Base-by-base conservation (phyloP, 1,140 invertebrate genomes). In the Sesamia nonagrioides region DNA sequence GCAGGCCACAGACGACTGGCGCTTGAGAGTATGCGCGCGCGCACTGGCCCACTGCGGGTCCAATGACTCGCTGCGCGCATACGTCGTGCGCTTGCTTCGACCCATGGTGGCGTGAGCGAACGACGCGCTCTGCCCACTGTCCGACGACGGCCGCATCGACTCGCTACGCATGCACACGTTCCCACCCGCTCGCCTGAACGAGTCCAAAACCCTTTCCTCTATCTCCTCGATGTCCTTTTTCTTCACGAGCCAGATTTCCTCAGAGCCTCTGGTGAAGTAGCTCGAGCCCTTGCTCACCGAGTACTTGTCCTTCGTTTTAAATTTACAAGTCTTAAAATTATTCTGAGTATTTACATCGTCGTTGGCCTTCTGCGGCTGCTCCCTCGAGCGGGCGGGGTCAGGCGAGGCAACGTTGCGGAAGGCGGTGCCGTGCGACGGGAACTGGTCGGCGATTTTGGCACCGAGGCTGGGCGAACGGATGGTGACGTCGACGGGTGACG, bases 181-280 rank as follows among this genome's bases (percentile, higher is more conserved):
- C 1, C 92, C 93, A 0, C 92, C 92, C 0, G 92, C 92, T 1
- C 92, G 89, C 0, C 92, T 83, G 76, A 94, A 94, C 68, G 93
- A 95, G 54, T 95, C 92, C 50, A 95, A 71, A 9, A 95, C 93
- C 3, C 93, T 80, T 69, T 94, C 92, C 71, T 95, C 93, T 15
- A 95, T 93, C 77, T 95, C 93, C 68, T 94, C 92, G 13, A 95
- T 95, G 48, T 95, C 93, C 79, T 95, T 95, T 83, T 95, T 95
- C 84, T 95, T 95, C 33, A 95, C 93, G 9, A 95, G 85, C 93
- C 93, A 95, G 21, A 95, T 94, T 76, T 95, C 93, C 60, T 95
- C 92, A 0, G 93, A 93, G 6, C 92, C 93, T 6, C 92, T 82
- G 3, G 91, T 93, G 82, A 92, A 94, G 82, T 94, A 95, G 56